A percentile compares a stretch with the other conserved stretches of the same genome.
Conservation (phyloP, 2,797 vertebrate genomes). For the Xiphorhynchus erythropygius region DNA sequence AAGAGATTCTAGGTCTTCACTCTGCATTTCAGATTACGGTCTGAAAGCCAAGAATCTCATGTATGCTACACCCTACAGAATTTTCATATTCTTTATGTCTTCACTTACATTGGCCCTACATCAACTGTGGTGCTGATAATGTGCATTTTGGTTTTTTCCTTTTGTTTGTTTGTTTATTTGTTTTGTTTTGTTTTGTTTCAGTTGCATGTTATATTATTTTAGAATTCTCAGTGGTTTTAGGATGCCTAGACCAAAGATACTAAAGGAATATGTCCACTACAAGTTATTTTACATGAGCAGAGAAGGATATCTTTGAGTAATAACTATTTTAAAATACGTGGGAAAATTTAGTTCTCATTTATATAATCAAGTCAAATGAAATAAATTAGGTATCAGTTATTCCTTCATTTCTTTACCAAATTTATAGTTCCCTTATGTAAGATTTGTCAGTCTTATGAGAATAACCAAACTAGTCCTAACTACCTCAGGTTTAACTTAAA, state of each 20-base stretch:
- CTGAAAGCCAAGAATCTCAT: background rate
- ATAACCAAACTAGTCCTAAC: background rate
- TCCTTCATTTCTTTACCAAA: background rate
- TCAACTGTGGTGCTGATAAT: background rate
- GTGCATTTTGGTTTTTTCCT: background rate
- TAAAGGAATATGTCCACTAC: background rate
- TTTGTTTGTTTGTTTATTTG: background rate
- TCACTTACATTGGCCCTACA: background rate
- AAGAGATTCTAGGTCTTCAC: background rate
- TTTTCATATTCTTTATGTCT: background rate
- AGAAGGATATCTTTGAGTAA: background rate
- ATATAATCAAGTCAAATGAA: constrained; percentile 7
- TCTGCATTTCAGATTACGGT: background rate
- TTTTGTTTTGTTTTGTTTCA: background rate
- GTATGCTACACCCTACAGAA: background rate
- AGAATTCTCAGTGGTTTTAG: background rate
- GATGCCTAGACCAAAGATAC: background rate
- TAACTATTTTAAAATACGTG: background rate
- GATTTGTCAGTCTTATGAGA: constrained; percentile 18
- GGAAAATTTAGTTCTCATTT: background rate
- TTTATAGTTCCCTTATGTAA: constrained; percentile 9
- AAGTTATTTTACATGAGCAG: background rate
- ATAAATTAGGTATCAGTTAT: background rate
- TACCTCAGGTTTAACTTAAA: background rate
- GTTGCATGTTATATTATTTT: background rate